These are phyloP conservation scores for Xylota sylvarum DNA, from an alignment of 2,888 invertebrate species.

Conservation along the genomic window DNA sequence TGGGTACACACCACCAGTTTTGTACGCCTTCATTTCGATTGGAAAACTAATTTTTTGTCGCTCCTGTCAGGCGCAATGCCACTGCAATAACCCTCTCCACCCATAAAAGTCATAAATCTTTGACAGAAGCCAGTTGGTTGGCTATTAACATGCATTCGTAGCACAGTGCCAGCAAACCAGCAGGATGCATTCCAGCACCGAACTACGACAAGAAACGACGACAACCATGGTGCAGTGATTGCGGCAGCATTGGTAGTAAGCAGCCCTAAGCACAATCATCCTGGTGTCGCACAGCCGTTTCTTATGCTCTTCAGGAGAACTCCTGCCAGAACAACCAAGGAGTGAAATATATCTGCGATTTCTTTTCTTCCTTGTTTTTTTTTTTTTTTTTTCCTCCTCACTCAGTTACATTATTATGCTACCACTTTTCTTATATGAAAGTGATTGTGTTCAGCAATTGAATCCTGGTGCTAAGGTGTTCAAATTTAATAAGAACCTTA, in stretches of 20 bases:
- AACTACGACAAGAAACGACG: constrained; percentile 26
- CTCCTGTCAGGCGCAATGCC: constrained; percentile 74
- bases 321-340: constrained; percentile 55
- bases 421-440: constrained; percentile 30
- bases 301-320: constrained; percentile 52
- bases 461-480: constrained; percentile 56
- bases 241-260: constrained; percentile 52
- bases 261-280: constrained; percentile 51
- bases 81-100: constrained; percentile 68
- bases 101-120: constrained; percentile 75
- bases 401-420: not conserved
- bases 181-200: constrained; percentile 64
- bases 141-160: constrained; percentile 75
- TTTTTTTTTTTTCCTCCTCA: constrained; percentile 28
- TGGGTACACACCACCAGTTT: not conserved
- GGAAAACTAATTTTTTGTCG: constrained; percentile 73
- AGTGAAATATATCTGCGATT: constrained; percentile 63
- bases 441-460: constrained; percentile 45
- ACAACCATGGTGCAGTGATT: constrained; percentile 64
- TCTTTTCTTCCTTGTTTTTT: constrained; percentile 15
- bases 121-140: constrained; percentile 75
- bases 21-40: constrained; percentile 63
- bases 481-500: constrained; percentile 35
- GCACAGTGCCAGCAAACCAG: constrained; percentile 74
- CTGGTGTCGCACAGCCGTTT: constrained; percentile 61